Evolutionary conservation across 2,888 invertebrate genomes (phyloP), one percentile per base, ranked within the genome.

Genomic region (Sinohyriopsis cumingii): DNA sequence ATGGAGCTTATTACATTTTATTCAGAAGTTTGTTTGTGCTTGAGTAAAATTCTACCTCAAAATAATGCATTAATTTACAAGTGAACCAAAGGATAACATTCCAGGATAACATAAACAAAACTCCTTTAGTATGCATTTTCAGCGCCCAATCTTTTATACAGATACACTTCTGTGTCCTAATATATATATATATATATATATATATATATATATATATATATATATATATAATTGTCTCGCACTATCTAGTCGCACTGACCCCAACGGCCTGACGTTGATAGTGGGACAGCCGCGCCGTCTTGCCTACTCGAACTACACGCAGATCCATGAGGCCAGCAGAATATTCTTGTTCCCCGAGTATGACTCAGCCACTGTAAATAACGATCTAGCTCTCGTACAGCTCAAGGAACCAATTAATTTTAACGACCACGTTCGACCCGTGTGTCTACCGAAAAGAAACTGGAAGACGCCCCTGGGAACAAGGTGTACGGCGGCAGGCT

Each of bases 301-400:
- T 33, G 79, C 84, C 12, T 84, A 78, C 72, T 83, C 83, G 5
- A 71, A 69, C 12, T 82, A 84, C 71, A 67, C 78, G 19, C 83
- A 84, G 65, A 71, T 82, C 25, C 76, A 82, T 33, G 75, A 80
- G 33, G 78, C 80, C 5, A 79, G 78, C 55, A 67, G 67, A 4
- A 63, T 85, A 19, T 72, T 76, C 68, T 64, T 78, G 15, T 78
- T 84, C 63, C 78, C 79, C 6, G 70, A 75, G 12, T 86, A 82
- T 71, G 73, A 78, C 64, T 57, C 67, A 18, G 63, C 61, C 20
- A 85, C 82, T 3, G 83, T 85, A 9, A 80, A 83, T 64, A 83
- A 86, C 65, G 86, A 87, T 63, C 81, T 87, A 55, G 86, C 84
- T 15, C 75, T 87, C 18, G 82, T 87, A 56, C 75, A 80, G 33